Evolutionary conservation across 2,888 invertebrate genomes (phyloP).

Genomic region (Crossocerus cetratus): DNA sequence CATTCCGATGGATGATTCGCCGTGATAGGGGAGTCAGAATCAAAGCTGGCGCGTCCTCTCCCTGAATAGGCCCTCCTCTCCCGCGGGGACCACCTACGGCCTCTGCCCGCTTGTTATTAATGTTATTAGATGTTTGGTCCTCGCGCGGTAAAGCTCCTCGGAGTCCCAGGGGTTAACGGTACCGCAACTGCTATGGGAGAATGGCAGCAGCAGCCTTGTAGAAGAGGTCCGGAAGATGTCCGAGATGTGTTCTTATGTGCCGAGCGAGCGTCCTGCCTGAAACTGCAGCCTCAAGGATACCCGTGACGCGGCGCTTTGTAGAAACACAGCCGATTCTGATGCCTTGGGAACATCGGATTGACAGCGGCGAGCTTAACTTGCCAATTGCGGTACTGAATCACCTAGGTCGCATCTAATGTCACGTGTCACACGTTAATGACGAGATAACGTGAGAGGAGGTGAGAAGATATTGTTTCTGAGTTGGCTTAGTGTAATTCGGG

Average conservation of each 20-base stretch:
- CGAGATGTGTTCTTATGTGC: constrained; percentile 50
- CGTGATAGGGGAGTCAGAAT: constrained; percentile 10
- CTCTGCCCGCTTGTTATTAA: constrained; percentile 59
- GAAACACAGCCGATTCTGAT: constrained; percentile 9
- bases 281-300: constrained; percentile 39
- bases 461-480: too few relatives aligned
- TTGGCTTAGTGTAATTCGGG: too few relatives aligned
- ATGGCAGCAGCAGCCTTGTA: constrained; percentile 58
- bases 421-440: too few relatives aligned
- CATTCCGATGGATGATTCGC: constrained; percentile 22
- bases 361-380: too few relatives aligned
- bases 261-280: constrained; percentile 8
- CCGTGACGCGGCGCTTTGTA: constrained; percentile 19
- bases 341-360: too few relatives aligned
- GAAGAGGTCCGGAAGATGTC: constrained; percentile 58
- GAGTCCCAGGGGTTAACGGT: constrained; percentile 65
- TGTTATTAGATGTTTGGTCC: constrained; percentile 67
- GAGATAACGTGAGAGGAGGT: too few relatives aligned
- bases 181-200: constrained; percentile 60
- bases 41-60: constrained; percentile 28
- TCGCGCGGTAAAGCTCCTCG: constrained; percentile 52
- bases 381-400: too few relatives aligned
- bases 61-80: not conserved
- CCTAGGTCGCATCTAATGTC: too few relatives aligned
- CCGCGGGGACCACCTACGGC: constrained; percentile 54